phyloP scores from a whole-genome alignment of 2,888 invertebrate species.

The Gryllus longicercus region DNA sequence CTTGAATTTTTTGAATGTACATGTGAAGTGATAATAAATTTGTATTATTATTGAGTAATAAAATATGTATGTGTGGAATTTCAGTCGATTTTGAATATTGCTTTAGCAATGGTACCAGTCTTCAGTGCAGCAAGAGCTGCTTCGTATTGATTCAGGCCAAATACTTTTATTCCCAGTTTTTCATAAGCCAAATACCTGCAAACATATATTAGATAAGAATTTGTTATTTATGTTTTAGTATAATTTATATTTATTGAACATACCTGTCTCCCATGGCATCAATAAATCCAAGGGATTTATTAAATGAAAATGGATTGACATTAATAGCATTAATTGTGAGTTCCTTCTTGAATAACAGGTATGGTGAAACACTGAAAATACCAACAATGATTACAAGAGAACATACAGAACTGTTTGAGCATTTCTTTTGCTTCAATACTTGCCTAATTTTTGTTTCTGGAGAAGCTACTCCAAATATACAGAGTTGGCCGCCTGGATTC shows the following conservation, averaged over 20 bases:
- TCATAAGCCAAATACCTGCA: slow-evolving; percentile 58
- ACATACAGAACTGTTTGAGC: too few species aligned
- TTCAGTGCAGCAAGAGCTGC: slow-evolving; percentile 55
- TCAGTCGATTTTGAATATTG: slow-evolving; percentile 51
- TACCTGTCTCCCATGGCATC: slow-evolving; percentile 61
- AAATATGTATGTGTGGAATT: too few species aligned
- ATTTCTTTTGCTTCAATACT: neutral
- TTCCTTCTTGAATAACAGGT: slow-evolving; percentile 61
- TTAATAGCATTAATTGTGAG: slow-evolving; percentile 61
- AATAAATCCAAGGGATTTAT: slow-evolving; percentile 60
- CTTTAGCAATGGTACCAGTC: slow-evolving; percentile 58
- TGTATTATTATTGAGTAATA: too few species aligned
- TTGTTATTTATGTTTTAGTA: neutral
- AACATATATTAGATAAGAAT: slow-evolving; percentile 26
- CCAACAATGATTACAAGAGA: neutral
- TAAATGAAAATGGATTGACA: slow-evolving; percentile 67
- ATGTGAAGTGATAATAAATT: too few species aligned
- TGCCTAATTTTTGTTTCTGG: slow-evolving; percentile 51
- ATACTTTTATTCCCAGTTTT: slow-evolving; percentile 58
- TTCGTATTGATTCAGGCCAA: slow-evolving; percentile 53
- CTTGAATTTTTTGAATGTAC: too few species aligned
- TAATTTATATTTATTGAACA: slow-evolving; percentile 24
- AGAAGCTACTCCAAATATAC: slow-evolving; percentile 65
- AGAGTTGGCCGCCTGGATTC: slow-evolving; percentile 60
- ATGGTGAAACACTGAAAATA: slow-evolving; percentile 55